Conservation (phyloP, 30 jellyfish, hydroid and myxozoan species). For the Pseudorhiza aurosa region DNA sequence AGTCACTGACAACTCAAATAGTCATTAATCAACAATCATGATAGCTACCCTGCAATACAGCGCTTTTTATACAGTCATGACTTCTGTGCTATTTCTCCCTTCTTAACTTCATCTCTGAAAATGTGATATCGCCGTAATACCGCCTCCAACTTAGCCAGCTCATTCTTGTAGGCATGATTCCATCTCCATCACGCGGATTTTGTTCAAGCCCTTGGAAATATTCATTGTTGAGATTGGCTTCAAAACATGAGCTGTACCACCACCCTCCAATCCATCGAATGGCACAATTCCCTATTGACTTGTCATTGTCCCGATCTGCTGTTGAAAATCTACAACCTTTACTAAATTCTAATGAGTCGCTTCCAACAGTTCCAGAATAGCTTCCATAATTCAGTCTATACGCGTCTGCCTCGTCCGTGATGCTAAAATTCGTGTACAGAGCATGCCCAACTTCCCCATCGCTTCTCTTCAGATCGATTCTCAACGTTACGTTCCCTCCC, state of each 20-base stretch:
- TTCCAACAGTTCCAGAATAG: conserved; percentile 2
- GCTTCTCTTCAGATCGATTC: conserved; percentile 13
- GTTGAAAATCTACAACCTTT: conserved; percentile 2
- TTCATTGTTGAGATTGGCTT: conserved; percentile 16
- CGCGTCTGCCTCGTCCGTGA: conserved; percentile 10
- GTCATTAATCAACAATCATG: no score
- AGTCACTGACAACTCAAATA: no score
- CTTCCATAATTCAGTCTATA: conserved; percentile 3
- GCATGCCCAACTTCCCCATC: conserved; percentile 27
- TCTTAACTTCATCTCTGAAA: conserved; percentile 23
- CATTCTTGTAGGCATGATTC: no score
- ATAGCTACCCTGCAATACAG: no score
- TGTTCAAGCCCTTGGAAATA: neutral
- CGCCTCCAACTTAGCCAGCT: conserved; percentile 10
- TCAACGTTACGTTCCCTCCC: neutral
- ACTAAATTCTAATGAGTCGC: neutral
- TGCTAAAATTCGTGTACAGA: conserved; percentile 7
- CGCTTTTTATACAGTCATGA: no score
- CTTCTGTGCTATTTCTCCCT: no score
- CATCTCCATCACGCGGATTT: neutral
- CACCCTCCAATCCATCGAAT: conserved; percentile 15
- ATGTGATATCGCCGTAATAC: neutral
- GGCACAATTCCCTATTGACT: conserved; percentile 15
- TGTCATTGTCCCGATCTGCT: conserved; percentile 31
- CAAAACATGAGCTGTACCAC: conserved; percentile 41